phyloP scores from a whole-genome alignment of 92 coral and sea anemone genomes.

The Heteractis magnifica region DNA sequence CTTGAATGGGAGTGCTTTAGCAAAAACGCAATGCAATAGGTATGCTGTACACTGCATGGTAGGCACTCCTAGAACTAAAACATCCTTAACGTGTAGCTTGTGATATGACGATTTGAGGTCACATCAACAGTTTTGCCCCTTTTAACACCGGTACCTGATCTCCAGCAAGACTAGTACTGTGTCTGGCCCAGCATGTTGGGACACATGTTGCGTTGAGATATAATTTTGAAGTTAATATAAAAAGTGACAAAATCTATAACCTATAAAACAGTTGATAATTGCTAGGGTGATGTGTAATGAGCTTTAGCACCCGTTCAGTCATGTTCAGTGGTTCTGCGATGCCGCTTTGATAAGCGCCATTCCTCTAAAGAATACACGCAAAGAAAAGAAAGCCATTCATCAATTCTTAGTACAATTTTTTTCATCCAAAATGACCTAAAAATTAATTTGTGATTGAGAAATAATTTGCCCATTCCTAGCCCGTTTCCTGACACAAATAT shows the following conservation, averaged over 20 bases:
- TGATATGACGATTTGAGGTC: neutral
- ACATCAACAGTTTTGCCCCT: conserved; percentile 15
- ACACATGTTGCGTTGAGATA: conserved; percentile 10
- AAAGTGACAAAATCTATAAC: conserved; percentile 34
- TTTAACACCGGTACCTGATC: conserved; percentile 5
- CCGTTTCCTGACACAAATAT: no score
- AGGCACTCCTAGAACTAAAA: neutral
- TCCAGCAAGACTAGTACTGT: neutral
- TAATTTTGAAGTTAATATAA: neutral
- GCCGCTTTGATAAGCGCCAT: conserved; percentile 14
- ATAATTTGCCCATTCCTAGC: neutral
- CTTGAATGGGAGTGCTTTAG: neutral
- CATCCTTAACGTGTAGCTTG: neutral
- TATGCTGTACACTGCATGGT: neutral
- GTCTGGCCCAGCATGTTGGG: conserved; percentile 13
- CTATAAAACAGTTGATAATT: conserved; percentile 28
- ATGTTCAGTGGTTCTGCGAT: neutral
- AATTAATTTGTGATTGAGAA: neutral
- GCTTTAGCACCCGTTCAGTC: conserved; percentile 17
- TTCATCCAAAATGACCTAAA: no score
- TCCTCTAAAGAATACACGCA: neutral
- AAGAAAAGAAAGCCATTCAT: neutral
- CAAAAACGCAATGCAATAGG: neutral
- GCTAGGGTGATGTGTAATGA: conserved; percentile 33
- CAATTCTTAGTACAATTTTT: neutral